Evolutionary conservation across 2,888 invertebrate genomes (phyloP).

Genomic region (Julus scandinavius): DNA sequence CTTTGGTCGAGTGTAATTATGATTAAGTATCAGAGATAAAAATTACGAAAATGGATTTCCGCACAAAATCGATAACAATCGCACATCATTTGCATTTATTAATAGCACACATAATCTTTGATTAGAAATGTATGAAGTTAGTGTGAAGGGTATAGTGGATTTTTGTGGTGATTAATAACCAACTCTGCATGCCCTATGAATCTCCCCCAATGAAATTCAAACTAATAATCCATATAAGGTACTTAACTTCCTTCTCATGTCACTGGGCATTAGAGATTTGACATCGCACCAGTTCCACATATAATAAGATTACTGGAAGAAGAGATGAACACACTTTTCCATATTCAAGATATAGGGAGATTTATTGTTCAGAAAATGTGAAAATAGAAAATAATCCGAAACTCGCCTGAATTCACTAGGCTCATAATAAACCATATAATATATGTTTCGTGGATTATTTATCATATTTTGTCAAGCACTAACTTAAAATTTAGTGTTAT

Average conservation of each 20-base stretch:
- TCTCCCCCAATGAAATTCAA: background rate
- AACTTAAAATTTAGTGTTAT: background rate
- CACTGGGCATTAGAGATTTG: slow-evolving; percentile 39
- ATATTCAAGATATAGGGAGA: background rate
- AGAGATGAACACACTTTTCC: background rate
- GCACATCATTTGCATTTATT: background rate
- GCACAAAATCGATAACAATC: background rate
- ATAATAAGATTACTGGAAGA: background rate
- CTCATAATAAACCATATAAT: background rate
- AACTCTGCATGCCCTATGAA: background rate
- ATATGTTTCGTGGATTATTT: background rate
- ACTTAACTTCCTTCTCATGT: slow-evolving; percentile 42
- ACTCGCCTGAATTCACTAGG: background rate
- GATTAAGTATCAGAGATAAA: too few relatives aligned
- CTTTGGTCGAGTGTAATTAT: too few relatives aligned
- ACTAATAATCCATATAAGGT: slow-evolving; percentile 19
- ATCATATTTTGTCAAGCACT: background rate
- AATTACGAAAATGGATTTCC: too few relatives aligned
- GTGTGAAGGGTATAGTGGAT: background rate
- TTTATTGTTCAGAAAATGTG: slow-evolving; percentile 3
- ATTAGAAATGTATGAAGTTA: background rate
- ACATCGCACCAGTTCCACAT: background rate
- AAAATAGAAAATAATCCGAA: background rate
- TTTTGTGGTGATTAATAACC: background rate
- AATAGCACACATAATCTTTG: background rate